A percentile compares a stretch with the other conserved stretches of the same genome.
Conservation (phyloP, 2,113 vertebrate genomes). For the Arenaria interpres region DNA sequence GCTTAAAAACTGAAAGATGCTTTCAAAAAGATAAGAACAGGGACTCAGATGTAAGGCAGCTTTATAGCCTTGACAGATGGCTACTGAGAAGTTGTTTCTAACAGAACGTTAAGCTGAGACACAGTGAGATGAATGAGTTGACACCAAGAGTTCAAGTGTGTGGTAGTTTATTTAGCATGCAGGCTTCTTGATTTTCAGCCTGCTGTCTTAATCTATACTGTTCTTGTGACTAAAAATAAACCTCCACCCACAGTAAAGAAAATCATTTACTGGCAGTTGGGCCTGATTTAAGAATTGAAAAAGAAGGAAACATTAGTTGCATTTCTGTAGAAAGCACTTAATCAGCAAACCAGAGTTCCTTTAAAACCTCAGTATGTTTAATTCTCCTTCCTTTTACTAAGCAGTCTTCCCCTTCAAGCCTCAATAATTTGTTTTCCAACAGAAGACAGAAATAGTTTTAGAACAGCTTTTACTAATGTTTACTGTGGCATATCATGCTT, state of each 20-base stretch:
- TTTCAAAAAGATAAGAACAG: background rate
- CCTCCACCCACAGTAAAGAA: background rate
- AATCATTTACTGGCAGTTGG: background rate
- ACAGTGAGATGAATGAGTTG: background rate
- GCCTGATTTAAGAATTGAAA: background rate
- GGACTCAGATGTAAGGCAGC: background rate
- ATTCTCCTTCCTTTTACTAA: constrained; percentile 26
- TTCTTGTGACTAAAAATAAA: constrained; percentile 45
- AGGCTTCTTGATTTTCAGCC: background rate
- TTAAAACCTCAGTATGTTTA: background rate
- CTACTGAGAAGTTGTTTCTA: background rate
- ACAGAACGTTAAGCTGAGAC: background rate
- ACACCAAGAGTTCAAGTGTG: background rate
- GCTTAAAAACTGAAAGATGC: background rate
- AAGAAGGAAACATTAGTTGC: constrained; percentile 46
- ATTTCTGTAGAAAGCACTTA: constrained; percentile 37
- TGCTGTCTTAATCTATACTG: background rate
- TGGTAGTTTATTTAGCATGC: background rate
- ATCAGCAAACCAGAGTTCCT: constrained; percentile 63
- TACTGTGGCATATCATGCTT: constrained; percentile 51
- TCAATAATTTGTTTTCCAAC: constrained; percentile 48
- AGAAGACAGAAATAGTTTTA: constrained; percentile 29
- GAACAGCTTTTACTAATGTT: constrained; percentile 33
- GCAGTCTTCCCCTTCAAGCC: constrained; percentile 36
- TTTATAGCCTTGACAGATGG: background rate